Conservation (phyloP, 2,888 invertebrate genomes). For the Eumerus sabulonum region DNA sequence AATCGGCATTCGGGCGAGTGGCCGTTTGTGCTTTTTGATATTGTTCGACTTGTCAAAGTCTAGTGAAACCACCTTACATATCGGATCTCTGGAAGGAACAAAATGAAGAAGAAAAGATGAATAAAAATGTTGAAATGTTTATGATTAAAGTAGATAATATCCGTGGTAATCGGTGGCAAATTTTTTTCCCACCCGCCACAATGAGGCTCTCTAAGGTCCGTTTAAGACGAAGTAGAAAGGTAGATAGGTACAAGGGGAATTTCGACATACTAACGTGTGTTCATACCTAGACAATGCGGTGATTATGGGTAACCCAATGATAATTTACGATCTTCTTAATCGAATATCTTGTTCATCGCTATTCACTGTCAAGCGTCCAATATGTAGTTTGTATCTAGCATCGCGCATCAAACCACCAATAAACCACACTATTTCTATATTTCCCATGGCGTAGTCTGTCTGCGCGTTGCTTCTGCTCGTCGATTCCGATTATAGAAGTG, state of each 20-base stretch:
- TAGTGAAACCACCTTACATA: constrained; percentile 36
- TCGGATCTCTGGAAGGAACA: constrained; percentile 36
- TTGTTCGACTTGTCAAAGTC: constrained; percentile 26
- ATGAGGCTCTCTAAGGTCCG: too few relatives aligned
- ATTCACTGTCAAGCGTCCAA: constrained; percentile 37
- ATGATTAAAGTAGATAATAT: too few relatives aligned
- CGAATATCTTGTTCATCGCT: constrained; percentile 61
- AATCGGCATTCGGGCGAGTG: constrained; percentile 46
- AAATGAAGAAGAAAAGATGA: not conserved
- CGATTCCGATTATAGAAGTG: not conserved
- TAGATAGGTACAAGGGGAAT: too few relatives aligned
- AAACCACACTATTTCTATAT: constrained; percentile 21
- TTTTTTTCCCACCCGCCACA: not conserved
- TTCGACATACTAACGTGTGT: too few relatives aligned
- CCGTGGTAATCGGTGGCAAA: too few relatives aligned
- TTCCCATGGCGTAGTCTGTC: constrained; percentile 48
- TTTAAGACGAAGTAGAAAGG: too few relatives aligned
- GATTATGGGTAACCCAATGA: constrained; percentile 56
- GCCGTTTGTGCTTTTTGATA: constrained; percentile 14
- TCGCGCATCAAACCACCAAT: constrained; percentile 46
- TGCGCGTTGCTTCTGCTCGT: constrained; percentile 23
- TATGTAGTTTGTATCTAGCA: constrained; percentile 64
- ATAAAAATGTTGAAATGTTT: not conserved
- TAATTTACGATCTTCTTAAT: constrained; percentile 52
- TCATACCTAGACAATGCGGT: constrained; percentile 28